These are phyloP conservation scores for Drosophila nannoptera DNA, from an alignment of 1,140 invertebrate species.

Conservation along the genomic window DNA sequence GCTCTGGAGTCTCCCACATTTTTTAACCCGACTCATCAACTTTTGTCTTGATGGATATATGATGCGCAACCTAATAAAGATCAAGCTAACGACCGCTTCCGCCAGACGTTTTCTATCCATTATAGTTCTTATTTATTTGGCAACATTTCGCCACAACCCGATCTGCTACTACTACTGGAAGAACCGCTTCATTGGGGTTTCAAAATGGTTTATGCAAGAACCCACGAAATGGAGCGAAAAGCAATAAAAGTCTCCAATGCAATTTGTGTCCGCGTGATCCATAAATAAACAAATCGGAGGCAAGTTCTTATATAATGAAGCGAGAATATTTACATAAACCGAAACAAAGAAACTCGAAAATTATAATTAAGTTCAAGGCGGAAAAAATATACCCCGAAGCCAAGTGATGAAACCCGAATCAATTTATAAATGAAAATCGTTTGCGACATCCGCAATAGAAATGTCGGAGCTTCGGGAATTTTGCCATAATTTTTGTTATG, in stretches of 20 bases:
- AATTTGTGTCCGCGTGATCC: background rate
- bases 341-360: slow-evolving; percentile 8
- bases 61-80: too few relatives aligned
- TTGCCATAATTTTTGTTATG: slow-evolving; percentile 51
- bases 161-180: too few relatives aligned
- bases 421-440: slow-evolving; percentile 22
- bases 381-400: slow-evolving; percentile 12
- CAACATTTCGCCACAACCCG: too few relatives aligned
- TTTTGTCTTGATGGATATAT: too few relatives aligned
- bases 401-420: slow-evolving; percentile 6
- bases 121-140: too few relatives aligned
- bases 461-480: slow-evolving; percentile 19
- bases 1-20: too few relatives aligned
- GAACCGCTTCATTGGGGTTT: too few relatives aligned
- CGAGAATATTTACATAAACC: slow-evolving; percentile 26
- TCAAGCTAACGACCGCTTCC: too few relatives aligned
- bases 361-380: slow-evolving; percentile 24
- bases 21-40: too few relatives aligned
- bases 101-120: too few relatives aligned
- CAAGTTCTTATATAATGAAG: slow-evolving; percentile 15
- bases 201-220: too few relatives aligned
- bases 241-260: background rate
- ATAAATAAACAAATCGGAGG: slow-evolving; percentile 2
- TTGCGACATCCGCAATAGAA: slow-evolving; percentile 35
- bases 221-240: background rate